Base-by-base conservation (phyloP, 2,888 invertebrate species). In the Drosophila birchii region DNA sequence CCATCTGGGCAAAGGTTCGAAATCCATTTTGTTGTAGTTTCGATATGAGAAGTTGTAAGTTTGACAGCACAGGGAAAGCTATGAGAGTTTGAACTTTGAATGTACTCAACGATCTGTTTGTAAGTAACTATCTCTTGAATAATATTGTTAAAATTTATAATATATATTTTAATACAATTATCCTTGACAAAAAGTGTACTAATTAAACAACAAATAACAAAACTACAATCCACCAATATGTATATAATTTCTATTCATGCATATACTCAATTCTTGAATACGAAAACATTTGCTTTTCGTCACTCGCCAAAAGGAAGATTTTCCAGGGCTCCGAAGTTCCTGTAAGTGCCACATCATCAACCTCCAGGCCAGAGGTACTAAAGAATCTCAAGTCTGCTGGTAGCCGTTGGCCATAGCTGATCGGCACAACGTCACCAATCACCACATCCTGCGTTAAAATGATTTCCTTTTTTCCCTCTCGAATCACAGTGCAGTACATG, bases 301-400 rank as follows among this genome's bases (percentile, higher is more conserved):
- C 67, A 4, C 8, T 14, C 3, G 56, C 2, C 12, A 55, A 14
- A 0, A 76, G 75, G 29, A 38, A 20, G 8, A 88, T 63, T 1
- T 47, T 34, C 12, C 64, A 34, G 0, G 89, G 71, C 3, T 38
- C 11, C 1, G 87, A 78, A 5, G 20, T 5, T 0, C 87, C 85
- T 3, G 71, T 79, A 7, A 85, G 23, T 0, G 82, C 81, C 8
- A 88, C 85, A 14, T 87, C 76, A 5, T 88, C 74, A 7, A 85
- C 7, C 23, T 70, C 81, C 60, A 85, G 14, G 5, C 64, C 44
- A 0, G 58, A 5, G 0, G 75, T 18, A 2, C 26, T 34, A 38
- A 78, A 72, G 39, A 88, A 66, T 11, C 76, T 69, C 6, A 85
- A 58, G 69, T 85, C 85, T 2, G 87, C 89, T 1, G 85, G 62